Conservation (phyloP, 2,888 invertebrate genomes). For the Rhopalosiphum nymphaeae region DNA sequence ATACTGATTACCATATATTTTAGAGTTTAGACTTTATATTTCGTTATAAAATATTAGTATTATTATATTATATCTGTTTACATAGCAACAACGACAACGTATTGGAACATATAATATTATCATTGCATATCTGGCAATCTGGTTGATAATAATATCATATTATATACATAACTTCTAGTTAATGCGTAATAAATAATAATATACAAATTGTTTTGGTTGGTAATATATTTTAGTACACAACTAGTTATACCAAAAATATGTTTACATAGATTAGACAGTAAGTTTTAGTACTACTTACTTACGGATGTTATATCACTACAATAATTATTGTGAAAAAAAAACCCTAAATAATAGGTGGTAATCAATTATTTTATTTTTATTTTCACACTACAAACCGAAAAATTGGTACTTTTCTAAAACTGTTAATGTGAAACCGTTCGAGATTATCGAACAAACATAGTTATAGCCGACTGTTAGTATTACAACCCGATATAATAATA, state of each 20-base stretch:
- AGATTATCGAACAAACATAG: background rate
- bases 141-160: background rate
- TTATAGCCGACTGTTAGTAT: background rate
- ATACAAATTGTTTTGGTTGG: no score
- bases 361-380: background rate
- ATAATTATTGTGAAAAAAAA: background rate
- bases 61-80: background rate
- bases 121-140: background rate
- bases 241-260: no score
- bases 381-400: background rate
- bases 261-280: no score
- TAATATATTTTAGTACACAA: no score
- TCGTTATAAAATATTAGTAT: no score
- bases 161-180: no score
- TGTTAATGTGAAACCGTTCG: background rate
- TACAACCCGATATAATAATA: background rate
- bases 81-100: no score
- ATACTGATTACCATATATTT: background rate
- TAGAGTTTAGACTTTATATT: background rate
- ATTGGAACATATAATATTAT: background rate
- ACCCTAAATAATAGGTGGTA: background rate
- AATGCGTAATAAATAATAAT: no score
- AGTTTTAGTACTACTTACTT: no score
- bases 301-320: no score
- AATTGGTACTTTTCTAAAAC: rapidly evolving